Evolutionary conservation across 2,888 invertebrate genomes (phyloP).

Genomic region (Limnephilus rhombicus): DNA sequence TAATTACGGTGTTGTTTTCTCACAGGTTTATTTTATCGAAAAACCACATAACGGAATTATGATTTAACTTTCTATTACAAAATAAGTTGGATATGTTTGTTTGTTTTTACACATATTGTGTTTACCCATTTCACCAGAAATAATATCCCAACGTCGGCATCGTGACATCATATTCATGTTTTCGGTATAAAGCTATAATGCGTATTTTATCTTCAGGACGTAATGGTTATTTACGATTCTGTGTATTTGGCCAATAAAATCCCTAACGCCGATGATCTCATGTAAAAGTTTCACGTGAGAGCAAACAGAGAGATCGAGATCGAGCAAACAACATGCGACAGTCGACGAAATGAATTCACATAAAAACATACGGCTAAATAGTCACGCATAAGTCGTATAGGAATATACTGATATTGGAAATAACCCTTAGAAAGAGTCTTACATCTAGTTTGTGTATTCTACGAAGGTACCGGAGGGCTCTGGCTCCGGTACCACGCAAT

Average conservation of each 20-base stretch:
- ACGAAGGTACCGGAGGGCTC: slow-evolving; percentile 25
- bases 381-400: slow-evolving; percentile 11
- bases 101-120: neutral
- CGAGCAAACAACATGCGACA: slow-evolving; percentile 14
- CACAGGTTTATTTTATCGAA: neutral
- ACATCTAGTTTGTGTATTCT: slow-evolving; percentile 54
- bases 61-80: neutral
- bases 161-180: slow-evolving; percentile 14
- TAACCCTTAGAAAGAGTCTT: slow-evolving; percentile 19
- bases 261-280: slow-evolving; percentile 22
- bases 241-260: slow-evolving; percentile 34
- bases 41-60: neutral
- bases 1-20: neutral
- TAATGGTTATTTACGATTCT: slow-evolving; percentile 42
- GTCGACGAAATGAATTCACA: slow-evolving; percentile 22
- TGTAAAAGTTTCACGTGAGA: slow-evolving; percentile 32
- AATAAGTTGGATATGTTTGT: neutral
- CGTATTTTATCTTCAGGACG: slow-evolving; percentile 13
- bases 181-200: slow-evolving; percentile 19
- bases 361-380: slow-evolving; percentile 31
- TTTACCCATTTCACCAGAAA: neutral
- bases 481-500: slow-evolving; percentile 43
- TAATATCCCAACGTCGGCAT: neutral
- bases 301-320: neutral
- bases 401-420: slow-evolving; percentile 1